Base-by-base conservation (phyloP, 2,113 vertebrate species). In the Eurypyga helias region DNA sequence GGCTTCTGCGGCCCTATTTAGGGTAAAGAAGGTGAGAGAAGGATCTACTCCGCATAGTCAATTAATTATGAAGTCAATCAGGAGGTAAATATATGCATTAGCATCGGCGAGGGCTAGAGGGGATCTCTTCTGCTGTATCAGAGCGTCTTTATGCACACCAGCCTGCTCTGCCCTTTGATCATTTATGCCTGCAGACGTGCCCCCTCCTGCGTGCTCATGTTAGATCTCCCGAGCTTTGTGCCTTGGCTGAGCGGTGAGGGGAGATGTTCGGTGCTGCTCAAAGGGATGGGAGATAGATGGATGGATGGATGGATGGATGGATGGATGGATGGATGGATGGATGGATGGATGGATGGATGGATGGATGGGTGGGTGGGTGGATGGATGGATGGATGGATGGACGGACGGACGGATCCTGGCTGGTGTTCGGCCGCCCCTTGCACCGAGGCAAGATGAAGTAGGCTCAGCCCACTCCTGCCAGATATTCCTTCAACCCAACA, bases 41-140 rank as follows among this genome's bases (percentile, higher is more conserved):
- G 83, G 69, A 95, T 96, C 87, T 62, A 8, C 36, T 58, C 73
- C 4, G 0, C 0, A 1, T 23, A 96, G 94, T 89, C 91, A 92
- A 95, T 96, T 97, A 95, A 96, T 96, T 97, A 95, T 79, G 81
- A 97, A 97, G 89, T 96, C 95, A 96, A 97, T 97, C 94, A 95
- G 73, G 93, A 97, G 89, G 96, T 95, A 95, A 96, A 96, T 95
- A 92, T 72, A 96, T 96, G 89, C 95, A 91, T 95, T 92, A 96
- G 77, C 92, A 82, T 79, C 36, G 3, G 49, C 1, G 1, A 96
- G 94, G 91, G 86, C 96, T 95, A 36, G 91, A 93, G 96, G 94
- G 94, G 94, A 80, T 95, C 73, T 92, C 73, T 70, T 82, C 76
- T 94, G 95, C 92, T 66, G 77, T 75, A 85, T 89, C 90, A 84